These are phyloP conservation scores for Ailuropoda melanoleuca DNA, from an alignment of 2,113 vertebrate genomes.

Conservation along the genomic window DNA sequence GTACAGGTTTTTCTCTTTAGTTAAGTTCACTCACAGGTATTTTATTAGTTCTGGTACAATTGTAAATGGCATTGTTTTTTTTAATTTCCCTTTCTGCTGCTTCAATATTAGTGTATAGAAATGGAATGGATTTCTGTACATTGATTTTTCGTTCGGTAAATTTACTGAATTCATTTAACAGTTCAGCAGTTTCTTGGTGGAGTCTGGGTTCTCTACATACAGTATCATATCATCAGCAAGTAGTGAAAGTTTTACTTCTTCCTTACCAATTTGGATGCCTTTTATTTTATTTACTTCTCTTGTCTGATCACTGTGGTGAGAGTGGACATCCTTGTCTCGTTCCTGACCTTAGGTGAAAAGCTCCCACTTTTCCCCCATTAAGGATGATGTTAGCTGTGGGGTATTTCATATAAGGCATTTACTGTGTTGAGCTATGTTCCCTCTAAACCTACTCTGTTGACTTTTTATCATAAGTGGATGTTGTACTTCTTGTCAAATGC, in stretches of 20 bases:
- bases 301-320: background rate
- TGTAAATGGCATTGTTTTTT: background rate
- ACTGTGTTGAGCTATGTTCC: background rate
- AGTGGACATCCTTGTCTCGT: background rate
- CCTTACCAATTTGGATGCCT: background rate
- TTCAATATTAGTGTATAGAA: background rate
- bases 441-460: background rate
- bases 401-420: background rate
- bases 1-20: background rate
- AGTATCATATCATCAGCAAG: background rate
- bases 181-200: background rate
- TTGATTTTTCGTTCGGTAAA: background rate
- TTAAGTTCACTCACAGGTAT: background rate
- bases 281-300: background rate
- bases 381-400: background rate
- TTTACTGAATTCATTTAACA: background rate
- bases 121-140: background rate
- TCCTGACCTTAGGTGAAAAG: background rate
- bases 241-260: background rate
- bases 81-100: background rate
- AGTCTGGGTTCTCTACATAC: background rate
- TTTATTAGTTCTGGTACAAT: background rate
- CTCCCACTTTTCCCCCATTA: background rate
- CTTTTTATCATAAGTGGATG: background rate
- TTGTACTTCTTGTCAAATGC: background rate